These are phyloP conservation scores for Corydoras sp. DNA, from an alignment of 2,113 vertebrate genomes.

Conservation along the genomic window DNA sequence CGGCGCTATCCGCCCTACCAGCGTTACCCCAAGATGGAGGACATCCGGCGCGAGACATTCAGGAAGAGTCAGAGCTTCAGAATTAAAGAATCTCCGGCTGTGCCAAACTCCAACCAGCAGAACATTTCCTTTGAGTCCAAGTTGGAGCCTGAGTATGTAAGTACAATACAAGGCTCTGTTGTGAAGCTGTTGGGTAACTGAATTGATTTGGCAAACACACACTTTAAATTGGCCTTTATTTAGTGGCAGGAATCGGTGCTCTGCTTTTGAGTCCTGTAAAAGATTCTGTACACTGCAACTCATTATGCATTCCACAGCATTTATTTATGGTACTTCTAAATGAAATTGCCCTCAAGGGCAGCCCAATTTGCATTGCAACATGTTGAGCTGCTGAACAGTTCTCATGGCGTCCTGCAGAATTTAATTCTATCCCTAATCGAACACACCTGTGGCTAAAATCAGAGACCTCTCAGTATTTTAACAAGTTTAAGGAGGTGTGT, in stretches of 20 bases:
- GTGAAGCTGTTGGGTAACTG: background rate
- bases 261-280: background rate
- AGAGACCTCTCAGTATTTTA: slow-evolving; percentile 23
- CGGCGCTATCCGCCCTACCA: slow-evolving; percentile 43
- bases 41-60: slow-evolving; percentile 74
- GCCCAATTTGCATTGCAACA: background rate
- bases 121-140: slow-evolving; percentile 86
- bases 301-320: background rate
- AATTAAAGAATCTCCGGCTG: slow-evolving; percentile 72
- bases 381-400: background rate
- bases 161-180: slow-evolving; percentile 46
- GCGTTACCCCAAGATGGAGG: slow-evolving; percentile 70
- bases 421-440: slow-evolving; percentile 7
- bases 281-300: background rate
- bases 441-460: slow-evolving; percentile 16
- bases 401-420: slow-evolving; percentile 2
- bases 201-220: slow-evolving; percentile 9
- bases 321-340: background rate
- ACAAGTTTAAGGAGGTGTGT: slow-evolving; percentile 21
- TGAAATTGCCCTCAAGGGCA: background rate
- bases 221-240: slow-evolving; percentile 6
- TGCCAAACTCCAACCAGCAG: slow-evolving; percentile 72
- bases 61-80: slow-evolving; percentile 81
- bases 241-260: too few relatives aligned
- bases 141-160: slow-evolving; percentile 85